Evolutionary conservation across 2,113 vertebrate species (phyloP), one percentile per base, ranked within the genome.

Genomic region (Marmota flaviventris): DNA sequence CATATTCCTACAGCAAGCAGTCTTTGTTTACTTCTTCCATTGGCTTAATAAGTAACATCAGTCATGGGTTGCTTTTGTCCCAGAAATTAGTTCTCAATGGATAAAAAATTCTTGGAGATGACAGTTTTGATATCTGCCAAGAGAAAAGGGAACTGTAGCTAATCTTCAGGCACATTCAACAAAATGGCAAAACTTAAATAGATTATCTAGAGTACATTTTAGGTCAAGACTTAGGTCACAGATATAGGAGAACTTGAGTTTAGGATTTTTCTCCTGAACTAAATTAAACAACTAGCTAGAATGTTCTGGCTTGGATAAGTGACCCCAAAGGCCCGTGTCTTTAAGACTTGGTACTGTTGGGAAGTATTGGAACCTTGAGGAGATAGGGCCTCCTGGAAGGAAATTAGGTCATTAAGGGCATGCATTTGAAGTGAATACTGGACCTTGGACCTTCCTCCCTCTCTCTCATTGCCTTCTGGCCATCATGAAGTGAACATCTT

Each of bases 141-240:
- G 34, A 85, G 45, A 67, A 91, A 86, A 82, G 11, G 45, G n/a
- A 86, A 65, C 34, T 86, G 25, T 63, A 82, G 48, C 76, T 94
- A 22, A 94, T 87, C 48, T 29, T 76, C 13, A 75, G 65, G 37
- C 37, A 91, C 39, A 75, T 42, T 85, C 93, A 79, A 86, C 75
- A 93, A 56, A 78, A 77, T 78, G 32, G 20, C 32, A 85, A 58
- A 85, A 73, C 86, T 65, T 85, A 20, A 76, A 37, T 51, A 10
- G 32, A 56, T 78, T 93, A 85, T 93, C 65, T 81, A 81, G 75
- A 65, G 32, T 91, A 86, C 45, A 86, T 86, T 93, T 81, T 91
- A 25, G 65, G 17, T 78, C 9, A 34, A 17, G 65, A 81, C 2
- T 56, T 90, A 34, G 22, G 56, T 37, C n/a, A 79, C 25, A 93